These are phyloP conservation scores for Hyposmocoma kahamanoa DNA, from an alignment of 1,140 invertebrate species.

Conservation along the genomic window DNA sequence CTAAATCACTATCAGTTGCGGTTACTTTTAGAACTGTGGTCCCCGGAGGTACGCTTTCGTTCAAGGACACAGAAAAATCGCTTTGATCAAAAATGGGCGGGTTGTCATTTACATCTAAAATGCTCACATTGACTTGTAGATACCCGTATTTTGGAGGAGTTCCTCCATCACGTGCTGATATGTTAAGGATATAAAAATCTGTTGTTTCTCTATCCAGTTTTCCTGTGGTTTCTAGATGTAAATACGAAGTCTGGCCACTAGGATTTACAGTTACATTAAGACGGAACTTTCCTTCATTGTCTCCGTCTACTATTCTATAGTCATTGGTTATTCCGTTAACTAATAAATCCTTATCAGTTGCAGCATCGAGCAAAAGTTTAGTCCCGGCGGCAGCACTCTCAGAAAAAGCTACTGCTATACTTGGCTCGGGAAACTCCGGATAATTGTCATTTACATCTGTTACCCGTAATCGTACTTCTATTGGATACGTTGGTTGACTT, in stretches of 20 bases:
- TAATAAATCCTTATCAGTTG: conserved; percentile 90
- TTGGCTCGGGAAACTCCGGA: conserved; percentile 91
- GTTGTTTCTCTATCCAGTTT: conserved; percentile 91
- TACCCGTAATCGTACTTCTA: conserved; percentile 91
- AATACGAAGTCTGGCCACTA: conserved; percentile 89
- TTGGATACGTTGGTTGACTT: conserved; percentile 93
- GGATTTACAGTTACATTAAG: conserved; percentile 91
- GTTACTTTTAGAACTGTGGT: conserved; percentile 91
- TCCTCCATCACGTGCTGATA: conserved; percentile 92
- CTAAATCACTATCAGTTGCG: conserved; percentile 93
- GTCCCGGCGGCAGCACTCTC: conserved; percentile 93
- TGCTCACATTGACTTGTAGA: conserved; percentile 91
- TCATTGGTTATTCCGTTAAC: conserved; percentile 89
- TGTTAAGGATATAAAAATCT: conserved; percentile 89
- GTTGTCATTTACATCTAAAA: conserved; percentile 96
- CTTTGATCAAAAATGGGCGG: conserved; percentile 94
- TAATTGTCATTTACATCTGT: conserved; percentile 93
- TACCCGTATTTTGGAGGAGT: conserved; percentile 86
- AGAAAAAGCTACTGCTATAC: conserved; percentile 89
- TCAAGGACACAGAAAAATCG: conserved; percentile 92
- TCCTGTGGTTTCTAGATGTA: conserved; percentile 92
- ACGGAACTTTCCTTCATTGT: conserved; percentile 90
- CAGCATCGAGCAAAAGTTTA: conserved; percentile 88
- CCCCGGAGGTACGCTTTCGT: conserved; percentile 93
- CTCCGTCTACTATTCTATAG: conserved; percentile 91